Evolutionary conservation across 2,797 vertebrate genomes (phyloP).

Genomic region (Centroberyx gerrardi): DNA sequence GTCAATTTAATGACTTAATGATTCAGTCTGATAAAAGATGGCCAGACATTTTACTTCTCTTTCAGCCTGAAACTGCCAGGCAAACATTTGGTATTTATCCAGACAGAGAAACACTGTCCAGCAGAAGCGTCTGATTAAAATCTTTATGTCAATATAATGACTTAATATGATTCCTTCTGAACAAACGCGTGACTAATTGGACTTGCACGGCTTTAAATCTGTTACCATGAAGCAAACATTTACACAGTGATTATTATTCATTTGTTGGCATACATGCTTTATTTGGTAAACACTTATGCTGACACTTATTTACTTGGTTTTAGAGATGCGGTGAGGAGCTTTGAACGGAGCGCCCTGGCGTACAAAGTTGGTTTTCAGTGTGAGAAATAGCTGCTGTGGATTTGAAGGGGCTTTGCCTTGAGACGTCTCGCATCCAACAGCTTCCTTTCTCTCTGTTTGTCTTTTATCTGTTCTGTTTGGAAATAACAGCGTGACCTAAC

Average conservation of each 20-base stretch:
- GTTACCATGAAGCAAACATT: slow-evolving; percentile 66
- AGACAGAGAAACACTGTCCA: slow-evolving; percentile 26
- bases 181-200: slow-evolving; percentile 59
- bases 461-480: background rate
- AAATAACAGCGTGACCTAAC: background rate
- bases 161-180: slow-evolving; percentile 38
- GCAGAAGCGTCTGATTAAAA: slow-evolving; percentile 40
- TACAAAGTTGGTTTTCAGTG: background rate
- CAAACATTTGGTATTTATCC: slow-evolving; percentile 11
- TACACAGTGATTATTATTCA: slow-evolving; percentile 58
- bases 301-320: slow-evolving; percentile 30
- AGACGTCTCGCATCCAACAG: background rate
- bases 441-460: too few species aligned
- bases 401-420: background rate
- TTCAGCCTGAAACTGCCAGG: background rate
- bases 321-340: slow-evolving; percentile 14
- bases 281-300: slow-evolving; percentile 63
- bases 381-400: background rate
- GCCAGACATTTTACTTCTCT: background rate
- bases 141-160: slow-evolving; percentile 46
- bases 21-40: slow-evolving; percentile 2
- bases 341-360: background rate
- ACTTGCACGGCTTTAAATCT: slow-evolving; percentile 43
- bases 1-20: background rate
- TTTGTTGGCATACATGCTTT: slow-evolving; percentile 33